Evolutionary conservation across 2,888 invertebrate genomes (phyloP).

Genomic region (Cryptocheilus praepositus): DNA sequence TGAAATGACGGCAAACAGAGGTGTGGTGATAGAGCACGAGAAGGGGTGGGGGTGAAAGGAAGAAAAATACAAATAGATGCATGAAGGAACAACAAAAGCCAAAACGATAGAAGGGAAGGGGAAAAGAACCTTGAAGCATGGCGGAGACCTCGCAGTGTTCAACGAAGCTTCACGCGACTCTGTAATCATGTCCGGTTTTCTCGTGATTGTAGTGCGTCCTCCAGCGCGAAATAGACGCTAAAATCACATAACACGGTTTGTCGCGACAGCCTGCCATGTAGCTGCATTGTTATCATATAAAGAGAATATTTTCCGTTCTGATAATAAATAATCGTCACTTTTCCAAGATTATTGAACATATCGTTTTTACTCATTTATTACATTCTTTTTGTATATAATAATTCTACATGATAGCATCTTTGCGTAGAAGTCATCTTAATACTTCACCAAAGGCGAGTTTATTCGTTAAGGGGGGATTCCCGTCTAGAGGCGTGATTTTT

Average conservation of each 20-base stretch:
- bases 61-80: neutral
- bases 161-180: conserved; percentile 71
- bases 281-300: too few species aligned
- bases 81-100: neutral
- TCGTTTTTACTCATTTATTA: too few species aligned
- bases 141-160: conserved; percentile 71
- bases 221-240: neutral
- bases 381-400: too few species aligned
- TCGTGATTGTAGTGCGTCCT: conserved; percentile 42
- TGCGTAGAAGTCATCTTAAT: too few species aligned
- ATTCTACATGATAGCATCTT: too few species aligned
- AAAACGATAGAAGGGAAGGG: neutral
- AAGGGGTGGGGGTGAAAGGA: neutral
- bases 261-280: neutral
- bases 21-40: conserved; percentile 5
- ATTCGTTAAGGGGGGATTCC: too few species aligned
- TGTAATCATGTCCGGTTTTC: conserved; percentile 72
- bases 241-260: neutral
- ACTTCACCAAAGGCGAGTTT: too few species aligned
- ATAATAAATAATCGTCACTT: too few species aligned
- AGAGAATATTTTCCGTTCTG: too few species aligned
- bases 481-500: too few species aligned
- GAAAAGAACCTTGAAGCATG: conserved; percentile 67
- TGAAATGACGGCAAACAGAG: neutral
- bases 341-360: too few species aligned